Percentiles rank a stretch among this genome's conserved stretches.
Evolutionary conservation across 2,113 vertebrate genomes (phyloP).

Genomic region (Platysternon megacephalum): DNA sequence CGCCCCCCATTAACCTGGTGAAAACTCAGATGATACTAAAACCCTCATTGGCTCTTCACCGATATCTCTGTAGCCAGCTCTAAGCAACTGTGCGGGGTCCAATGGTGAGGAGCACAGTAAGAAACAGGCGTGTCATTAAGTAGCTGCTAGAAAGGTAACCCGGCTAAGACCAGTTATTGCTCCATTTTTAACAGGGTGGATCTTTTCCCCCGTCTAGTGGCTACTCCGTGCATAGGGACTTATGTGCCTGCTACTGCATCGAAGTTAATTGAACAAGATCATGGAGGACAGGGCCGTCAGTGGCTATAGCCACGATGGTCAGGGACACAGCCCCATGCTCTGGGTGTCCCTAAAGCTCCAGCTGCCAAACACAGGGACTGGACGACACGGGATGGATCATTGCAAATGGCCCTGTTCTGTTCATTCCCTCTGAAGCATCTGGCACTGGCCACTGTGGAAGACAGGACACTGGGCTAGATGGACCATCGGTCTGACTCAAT

Average conservation of each 20-base stretch:
- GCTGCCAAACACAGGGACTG: not conserved
- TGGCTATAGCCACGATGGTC: not conserved
- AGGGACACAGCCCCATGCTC: not conserved
- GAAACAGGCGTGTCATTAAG: not conserved
- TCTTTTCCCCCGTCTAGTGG: not conserved
- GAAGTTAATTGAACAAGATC: not conserved
- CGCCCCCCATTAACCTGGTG: not conserved
- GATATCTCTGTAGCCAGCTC: not conserved
- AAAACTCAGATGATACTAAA: not conserved
- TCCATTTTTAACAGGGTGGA: not conserved
- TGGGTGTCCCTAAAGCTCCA: not conserved
- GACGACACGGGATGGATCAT: not conserved
- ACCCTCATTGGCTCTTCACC: not conserved
- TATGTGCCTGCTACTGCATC: not conserved
- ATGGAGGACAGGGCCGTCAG: not conserved
- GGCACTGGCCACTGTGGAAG: not conserved
- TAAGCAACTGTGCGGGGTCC: not conserved
- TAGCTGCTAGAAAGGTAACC: not conserved
- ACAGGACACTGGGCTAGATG: not conserved
- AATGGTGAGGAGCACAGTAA: not conserved
- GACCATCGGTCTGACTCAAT: no score
- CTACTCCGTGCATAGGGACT: not conserved
- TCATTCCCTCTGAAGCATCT: not conserved
- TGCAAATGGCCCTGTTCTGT: not conserved
- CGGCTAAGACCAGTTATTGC: not conserved